Evolutionary conservation across 2,888 invertebrate genomes (phyloP), one percentile per base, ranked within the genome.

Genomic region (Catocala nupta): DNA sequence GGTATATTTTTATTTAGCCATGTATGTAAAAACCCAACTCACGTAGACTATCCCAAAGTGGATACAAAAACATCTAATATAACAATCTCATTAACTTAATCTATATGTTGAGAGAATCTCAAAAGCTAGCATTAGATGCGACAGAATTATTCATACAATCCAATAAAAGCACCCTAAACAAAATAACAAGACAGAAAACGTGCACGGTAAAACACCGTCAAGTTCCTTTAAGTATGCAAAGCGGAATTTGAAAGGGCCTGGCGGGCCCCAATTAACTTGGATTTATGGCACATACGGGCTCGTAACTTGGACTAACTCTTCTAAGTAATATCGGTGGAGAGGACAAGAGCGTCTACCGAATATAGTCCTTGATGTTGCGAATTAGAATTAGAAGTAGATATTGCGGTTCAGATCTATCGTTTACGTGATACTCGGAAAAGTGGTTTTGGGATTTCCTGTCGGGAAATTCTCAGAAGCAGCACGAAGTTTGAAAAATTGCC

Each of bases 261-360:
- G 64, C 68, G 56, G 56, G 61, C 56, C 53, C 72, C 79, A 77
- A 80, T 81, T 81, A 80, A 79, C 70, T 56, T 55, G 59, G 77
- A 79, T 78, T 81, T 81, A 81, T 80, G 55, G 71, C 71, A 55
- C 62, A 67, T 53, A 65, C 70, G 59, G 34, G 51, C 50, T 43
- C 55, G 54, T 39, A 70, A 71, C 63, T 73, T 59, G 42, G 61
- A 69, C 67, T 59, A 55, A 71, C 52, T 69, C 55, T 58, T 55
- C 52, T 65, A 62, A 64, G 75, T 75, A 66, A 72, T 70, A 70
- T 65, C 59, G 61, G 7, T 42, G 53, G 61, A 36, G 34, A 12
- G 45, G 50, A 53, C 13, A 16, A 13, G 49, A 52, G 33, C 42
- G 39, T 47, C 39, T 34, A 5, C 47, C 13, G 16, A 49, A 43